A percentile compares a stretch with the other conserved stretches of the same genome.
These are phyloP conservation scores for Dipodomys stephensi DNA, from an alignment of 2,113 vertebrate species.

Conservation along the genomic window DNA sequence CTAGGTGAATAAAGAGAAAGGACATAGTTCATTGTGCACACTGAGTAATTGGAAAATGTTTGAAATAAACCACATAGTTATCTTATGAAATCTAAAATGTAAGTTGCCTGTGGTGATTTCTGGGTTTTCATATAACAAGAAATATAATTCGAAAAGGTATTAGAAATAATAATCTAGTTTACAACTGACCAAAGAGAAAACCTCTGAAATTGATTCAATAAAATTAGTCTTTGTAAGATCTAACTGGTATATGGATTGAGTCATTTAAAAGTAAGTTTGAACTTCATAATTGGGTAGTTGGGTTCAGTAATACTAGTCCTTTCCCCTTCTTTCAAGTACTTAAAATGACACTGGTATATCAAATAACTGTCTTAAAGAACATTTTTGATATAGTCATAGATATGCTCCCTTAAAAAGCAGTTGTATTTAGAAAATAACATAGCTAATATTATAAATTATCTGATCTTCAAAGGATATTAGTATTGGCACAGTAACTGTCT, in stretches of 20 bases:
- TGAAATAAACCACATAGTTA: constrained; percentile 63
- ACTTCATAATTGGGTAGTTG: constrained; percentile 12
- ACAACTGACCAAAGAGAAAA: constrained; percentile 57
- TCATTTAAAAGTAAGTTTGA: constrained; percentile 68
- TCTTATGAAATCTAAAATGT: constrained; percentile 51
- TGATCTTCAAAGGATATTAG: constrained; percentile 41
- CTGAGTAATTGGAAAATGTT: constrained; percentile 65
- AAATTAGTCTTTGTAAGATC: constrained; percentile 72
- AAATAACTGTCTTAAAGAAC: constrained; percentile 67
- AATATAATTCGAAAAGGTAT: constrained; percentile 60
- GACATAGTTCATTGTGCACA: constrained; percentile 50
- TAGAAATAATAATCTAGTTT: constrained; percentile 64
- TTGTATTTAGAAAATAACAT: constrained; percentile 74
- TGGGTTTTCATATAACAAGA: constrained; percentile 58
- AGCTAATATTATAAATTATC: constrained; percentile 66
- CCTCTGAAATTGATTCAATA: constrained; percentile 73
- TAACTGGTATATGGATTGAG: constrained; percentile 71
- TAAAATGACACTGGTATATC: constrained; percentile 50
- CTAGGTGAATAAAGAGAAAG: constrained; percentile 67
- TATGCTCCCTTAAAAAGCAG: constrained; percentile 62
- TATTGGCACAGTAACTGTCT: constrained; percentile 51
- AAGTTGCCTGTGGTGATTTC: constrained; percentile 62
- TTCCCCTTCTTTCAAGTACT: constrained; percentile 63
- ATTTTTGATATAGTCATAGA: constrained; percentile 61
- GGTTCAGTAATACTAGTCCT: constrained; percentile 67